Conservation (phyloP, 2,888 invertebrate genomes). For the Drosophila mulleri region DNA sequence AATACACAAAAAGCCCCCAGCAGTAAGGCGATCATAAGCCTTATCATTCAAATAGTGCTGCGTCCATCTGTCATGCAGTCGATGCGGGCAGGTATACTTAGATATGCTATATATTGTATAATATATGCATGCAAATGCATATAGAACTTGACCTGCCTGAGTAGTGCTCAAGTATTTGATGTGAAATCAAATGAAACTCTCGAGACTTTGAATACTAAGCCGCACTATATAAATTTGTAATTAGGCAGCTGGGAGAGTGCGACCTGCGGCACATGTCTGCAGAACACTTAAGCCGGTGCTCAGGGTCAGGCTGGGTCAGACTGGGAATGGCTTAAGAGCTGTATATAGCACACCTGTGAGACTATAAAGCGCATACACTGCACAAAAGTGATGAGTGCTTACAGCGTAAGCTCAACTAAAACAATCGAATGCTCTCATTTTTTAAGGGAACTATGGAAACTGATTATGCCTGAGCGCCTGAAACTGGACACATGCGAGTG, state of each 20-base stretch:
- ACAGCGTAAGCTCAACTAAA: not conserved
- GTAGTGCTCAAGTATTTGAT: not conserved
- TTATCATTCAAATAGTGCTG: no score
- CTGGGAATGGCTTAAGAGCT: constrained; percentile 38
- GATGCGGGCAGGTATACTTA: not conserved
- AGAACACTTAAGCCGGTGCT: constrained; percentile 19
- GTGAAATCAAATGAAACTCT: constrained; percentile 1
- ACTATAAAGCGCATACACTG: constrained; percentile 17
- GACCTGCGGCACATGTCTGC: not conserved
- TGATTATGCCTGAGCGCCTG: no score
- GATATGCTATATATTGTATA: not conserved
- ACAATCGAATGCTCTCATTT: not conserved
- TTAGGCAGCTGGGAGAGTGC: constrained; percentile 36
- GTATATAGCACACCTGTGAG: constrained; percentile 32
- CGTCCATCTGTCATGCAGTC: not conserved
- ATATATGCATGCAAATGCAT: not conserved
- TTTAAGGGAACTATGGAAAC: not conserved
- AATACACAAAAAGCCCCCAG: not conserved
- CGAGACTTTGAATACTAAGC: constrained; percentile 12
- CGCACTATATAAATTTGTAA: constrained; percentile 51
- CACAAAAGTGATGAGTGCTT: not conserved
- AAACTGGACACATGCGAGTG: no score
- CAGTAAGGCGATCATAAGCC: not conserved
- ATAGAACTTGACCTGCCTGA: not conserved
- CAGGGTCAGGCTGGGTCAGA: constrained; percentile 26